Evolutionary conservation across 64 coral and sea anemone species (phyloP).

Genomic region (Dendrophyllia cribrosa): DNA sequence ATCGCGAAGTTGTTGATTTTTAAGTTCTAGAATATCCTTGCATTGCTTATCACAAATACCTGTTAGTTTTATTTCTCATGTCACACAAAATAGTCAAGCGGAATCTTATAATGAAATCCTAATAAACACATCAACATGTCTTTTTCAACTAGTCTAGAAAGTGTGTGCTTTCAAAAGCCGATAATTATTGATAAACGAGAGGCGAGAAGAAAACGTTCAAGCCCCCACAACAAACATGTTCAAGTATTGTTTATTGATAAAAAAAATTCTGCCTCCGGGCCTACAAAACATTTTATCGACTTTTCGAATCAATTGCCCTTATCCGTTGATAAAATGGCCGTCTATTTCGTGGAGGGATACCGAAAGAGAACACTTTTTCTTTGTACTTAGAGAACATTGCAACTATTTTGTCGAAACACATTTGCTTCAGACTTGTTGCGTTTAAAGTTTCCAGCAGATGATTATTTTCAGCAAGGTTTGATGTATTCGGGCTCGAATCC

Average conservation of each 20-base stretch:
- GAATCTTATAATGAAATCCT: conserved; percentile 29
- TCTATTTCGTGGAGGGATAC: not conserved
- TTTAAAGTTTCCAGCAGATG: not conserved
- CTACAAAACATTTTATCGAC: not conserved
- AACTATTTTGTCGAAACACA: not conserved
- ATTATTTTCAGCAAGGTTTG: not conserved
- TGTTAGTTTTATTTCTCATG: not conserved
- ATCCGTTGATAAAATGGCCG: not conserved
- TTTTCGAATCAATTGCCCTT: not conserved
- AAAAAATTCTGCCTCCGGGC: conserved; percentile 24
- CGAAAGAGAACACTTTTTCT: not conserved
- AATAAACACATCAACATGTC: conserved; percentile 14
- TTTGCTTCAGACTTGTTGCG: not conserved
- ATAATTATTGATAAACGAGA: not conserved
- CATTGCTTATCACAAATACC: not conserved
- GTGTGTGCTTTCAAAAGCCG: conserved; percentile 11
- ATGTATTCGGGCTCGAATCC: not conserved
- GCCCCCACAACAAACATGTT: not conserved
- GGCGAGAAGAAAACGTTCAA: not conserved
- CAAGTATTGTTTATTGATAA: not conserved
- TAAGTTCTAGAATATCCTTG: not conserved
- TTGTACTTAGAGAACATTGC: not conserved
- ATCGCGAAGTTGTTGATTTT: not conserved
- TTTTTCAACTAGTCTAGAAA: conserved; percentile 3
- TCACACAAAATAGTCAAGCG: not conserved